Evolutionary conservation across 2,113 vertebrate species (phyloP).

Genomic region (Gulo gulo): DNA sequence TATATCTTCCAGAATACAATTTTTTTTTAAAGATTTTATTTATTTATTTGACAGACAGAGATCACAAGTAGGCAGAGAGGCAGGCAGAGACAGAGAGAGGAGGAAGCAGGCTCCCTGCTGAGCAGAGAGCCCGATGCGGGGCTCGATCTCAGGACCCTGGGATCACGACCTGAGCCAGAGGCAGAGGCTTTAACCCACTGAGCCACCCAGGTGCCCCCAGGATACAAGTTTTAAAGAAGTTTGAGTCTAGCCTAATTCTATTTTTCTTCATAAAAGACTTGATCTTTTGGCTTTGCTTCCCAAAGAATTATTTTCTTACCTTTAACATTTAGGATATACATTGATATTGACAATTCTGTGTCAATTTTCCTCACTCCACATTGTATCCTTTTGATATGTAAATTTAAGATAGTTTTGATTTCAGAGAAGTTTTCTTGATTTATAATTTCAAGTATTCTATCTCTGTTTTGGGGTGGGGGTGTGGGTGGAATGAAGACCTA

Average conservation of each 20-base stretch:
- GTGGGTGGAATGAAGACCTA: not conserved
- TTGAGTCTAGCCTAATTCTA: not conserved
- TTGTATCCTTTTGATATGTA: not conserved
- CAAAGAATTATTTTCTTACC: not conserved
- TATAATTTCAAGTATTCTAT: not conserved
- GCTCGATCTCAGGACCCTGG: too few relatives aligned
- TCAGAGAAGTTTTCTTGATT: not conserved
- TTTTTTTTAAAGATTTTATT: too few relatives aligned
- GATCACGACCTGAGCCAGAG: too few relatives aligned
- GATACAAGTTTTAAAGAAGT: not conserved
- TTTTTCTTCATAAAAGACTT: not conserved
- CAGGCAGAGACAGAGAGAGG: too few relatives aligned
- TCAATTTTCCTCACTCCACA: not conserved
- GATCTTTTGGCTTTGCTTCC: not conserved
- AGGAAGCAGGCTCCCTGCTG: too few relatives aligned
- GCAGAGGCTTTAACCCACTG: too few relatives aligned
- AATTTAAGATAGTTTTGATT: not conserved
- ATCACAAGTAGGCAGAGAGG: too few relatives aligned
- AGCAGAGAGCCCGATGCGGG: too few relatives aligned
- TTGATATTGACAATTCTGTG: not conserved
- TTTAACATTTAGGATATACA: not conserved
- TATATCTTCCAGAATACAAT: not conserved
- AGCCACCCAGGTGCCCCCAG: too few relatives aligned
- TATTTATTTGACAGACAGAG: too few relatives aligned
- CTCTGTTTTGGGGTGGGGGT: not conserved